Base-by-base conservation (phyloP, 1,140 invertebrate species). In the Drosophila funebris region DNA sequence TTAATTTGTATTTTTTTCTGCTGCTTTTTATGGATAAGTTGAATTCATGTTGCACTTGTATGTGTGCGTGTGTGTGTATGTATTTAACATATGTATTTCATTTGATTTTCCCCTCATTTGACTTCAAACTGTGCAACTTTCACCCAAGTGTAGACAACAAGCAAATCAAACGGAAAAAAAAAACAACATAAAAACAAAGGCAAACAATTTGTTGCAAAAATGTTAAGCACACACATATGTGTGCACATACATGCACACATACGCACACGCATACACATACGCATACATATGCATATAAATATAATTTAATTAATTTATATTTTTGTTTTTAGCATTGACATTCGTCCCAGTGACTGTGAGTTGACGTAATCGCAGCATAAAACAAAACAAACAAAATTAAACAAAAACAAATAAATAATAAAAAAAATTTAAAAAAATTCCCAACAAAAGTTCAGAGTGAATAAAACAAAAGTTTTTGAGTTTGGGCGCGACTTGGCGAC, bases 301-400 rank as follows among this genome's bases (percentile, higher is more conserved):
- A 64, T 48, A 68, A 64, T 46, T 56, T 71, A 64, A 64, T 71
- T 71, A 36, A 66, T 66, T 50, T 72, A 57, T 66, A 66, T 57
- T 48, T 48, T 72, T 54, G 29, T 50, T 58, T 57, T 50, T 52
- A 66, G 52, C 61, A 61, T 72, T 72, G 58, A 70, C 58, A 70
- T 70, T 70, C 46, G 57, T 52, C 48, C 37, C 66, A 69, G 58
- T 69, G 54, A 79, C 44, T 68, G 74, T 75, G 66, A 83, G 79
- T 71, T 83, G 79, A 83, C 79, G 79, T 83, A 83, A 83, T 83
- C 79, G 44, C 73, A 83, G 71, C 79, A 83, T 75, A 83, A 78
- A 69, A 82, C 44, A 70, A 53, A 75, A 53, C 27, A 52, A 37
- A 72, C 16, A 50, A 36, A 60, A n/a, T n/a, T n/a, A 18, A 39